A percentile compares a stretch with the other conserved stretches of the same genome.
phyloP scores from a whole-genome alignment of 2,888 invertebrate genomes.

The Alviniconcha strummeri region DNA sequence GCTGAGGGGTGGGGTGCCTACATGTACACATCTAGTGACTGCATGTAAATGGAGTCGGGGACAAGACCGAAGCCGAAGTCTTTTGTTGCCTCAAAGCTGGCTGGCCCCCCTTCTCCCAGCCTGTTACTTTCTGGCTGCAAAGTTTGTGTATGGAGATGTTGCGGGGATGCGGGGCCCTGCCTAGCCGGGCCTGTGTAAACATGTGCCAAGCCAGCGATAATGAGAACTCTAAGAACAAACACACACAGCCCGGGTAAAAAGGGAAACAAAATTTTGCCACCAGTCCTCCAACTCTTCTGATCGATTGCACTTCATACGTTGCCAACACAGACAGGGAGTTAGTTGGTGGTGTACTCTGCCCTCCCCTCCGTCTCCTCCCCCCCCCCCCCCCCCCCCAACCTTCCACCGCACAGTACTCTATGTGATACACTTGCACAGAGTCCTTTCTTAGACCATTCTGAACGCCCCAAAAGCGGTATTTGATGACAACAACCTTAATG shows the following conservation, averaged over 20 bases:
- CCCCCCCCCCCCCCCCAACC: neutral
- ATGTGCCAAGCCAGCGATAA: constrained; percentile 41
- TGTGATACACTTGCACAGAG: too few relatives aligned
- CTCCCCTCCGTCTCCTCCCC: neutral
- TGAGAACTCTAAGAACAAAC: constrained; percentile 43
- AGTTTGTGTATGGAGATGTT: constrained; percentile 39
- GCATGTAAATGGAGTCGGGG: neutral
- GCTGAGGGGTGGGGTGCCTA: constrained; percentile 1
- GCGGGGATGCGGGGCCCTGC: constrained; percentile 28
- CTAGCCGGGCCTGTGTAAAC: constrained; percentile 37
- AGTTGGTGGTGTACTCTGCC: neutral
- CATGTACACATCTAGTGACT: neutral
- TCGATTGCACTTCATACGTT: constrained; percentile 34
- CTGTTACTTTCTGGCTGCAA: constrained; percentile 16
- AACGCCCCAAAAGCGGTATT: too few relatives aligned
- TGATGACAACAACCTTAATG: too few relatives aligned
- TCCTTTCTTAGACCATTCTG: too few relatives aligned
- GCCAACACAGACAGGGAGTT: neutral
- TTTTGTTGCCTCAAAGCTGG: neutral
- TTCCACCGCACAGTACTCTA: neutral
- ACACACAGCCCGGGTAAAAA: constrained; percentile 40
- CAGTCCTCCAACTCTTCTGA: constrained; percentile 31
- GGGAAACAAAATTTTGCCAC: constrained; percentile 44
- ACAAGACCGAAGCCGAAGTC: neutral
- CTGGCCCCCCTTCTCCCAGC: neutral